These are phyloP conservation scores for Cryptocephalus primarius DNA, from an alignment of 2,888 invertebrate species.

Conservation along the genomic window DNA sequence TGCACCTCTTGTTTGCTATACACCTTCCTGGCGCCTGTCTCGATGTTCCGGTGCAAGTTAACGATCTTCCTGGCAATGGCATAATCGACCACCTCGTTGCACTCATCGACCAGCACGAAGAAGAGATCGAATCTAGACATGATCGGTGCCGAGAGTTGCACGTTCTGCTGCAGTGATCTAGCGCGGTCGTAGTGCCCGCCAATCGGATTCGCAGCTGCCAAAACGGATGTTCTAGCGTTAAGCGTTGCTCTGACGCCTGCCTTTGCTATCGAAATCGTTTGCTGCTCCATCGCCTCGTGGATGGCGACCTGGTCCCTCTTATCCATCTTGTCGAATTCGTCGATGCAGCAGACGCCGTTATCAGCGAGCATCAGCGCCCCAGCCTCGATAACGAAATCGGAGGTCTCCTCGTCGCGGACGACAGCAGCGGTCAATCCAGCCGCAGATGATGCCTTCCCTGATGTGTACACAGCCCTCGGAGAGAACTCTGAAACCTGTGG, in stretches of 20 bases:
- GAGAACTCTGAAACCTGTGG: constrained; percentile 72
- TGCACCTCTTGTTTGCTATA: constrained; percentile 71
- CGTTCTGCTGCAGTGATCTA: constrained; percentile 90
- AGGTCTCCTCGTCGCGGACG: constrained; percentile 93
- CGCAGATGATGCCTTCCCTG: constrained; percentile 91
- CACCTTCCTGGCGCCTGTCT: constrained; percentile 64
- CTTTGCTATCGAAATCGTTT: constrained; percentile 97
- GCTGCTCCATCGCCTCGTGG: constrained; percentile 99
- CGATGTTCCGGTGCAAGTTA: constrained; percentile 81
- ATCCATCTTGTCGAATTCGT: constrained; percentile 99
- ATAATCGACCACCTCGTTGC: constrained; percentile 89
- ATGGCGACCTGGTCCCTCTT: constrained; percentile 92
- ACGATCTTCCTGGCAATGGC: constrained; percentile 95
- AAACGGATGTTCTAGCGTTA: constrained; percentile 93
- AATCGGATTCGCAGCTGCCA: constrained; percentile 97
- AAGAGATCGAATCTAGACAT: constrained; percentile 99
- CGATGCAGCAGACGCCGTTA: constrained; percentile 97
- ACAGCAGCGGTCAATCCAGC: constrained; percentile 99
- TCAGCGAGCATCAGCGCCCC: constrained; percentile 99
- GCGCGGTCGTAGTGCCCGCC: constrained; percentile 86
- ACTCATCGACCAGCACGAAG: constrained; percentile 96
- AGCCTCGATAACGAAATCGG: constrained; percentile 98
- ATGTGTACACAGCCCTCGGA: constrained; percentile 95
- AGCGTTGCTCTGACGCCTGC: constrained; percentile 91
- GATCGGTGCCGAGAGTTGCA: constrained; percentile 87